A percentile compares a stretch with the other conserved stretches of the same genome.
Evolutionary conservation across 2,888 invertebrate genomes (phyloP).

Genomic region (Autographa pulchrina): DNA sequence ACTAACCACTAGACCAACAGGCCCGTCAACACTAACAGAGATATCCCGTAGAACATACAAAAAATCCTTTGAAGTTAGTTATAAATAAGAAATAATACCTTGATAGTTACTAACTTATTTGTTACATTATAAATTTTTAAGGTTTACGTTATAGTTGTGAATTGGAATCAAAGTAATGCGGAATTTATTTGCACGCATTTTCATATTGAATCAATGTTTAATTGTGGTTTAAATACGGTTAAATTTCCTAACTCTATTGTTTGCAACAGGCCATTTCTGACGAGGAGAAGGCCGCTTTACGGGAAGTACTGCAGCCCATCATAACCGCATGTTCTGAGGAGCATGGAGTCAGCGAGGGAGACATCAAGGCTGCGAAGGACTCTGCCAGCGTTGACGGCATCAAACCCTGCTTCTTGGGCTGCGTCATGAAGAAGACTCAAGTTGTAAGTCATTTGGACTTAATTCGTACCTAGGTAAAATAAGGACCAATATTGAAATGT

Average conservation of each 20-base stretch:
- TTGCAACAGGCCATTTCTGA: conserved; percentile 48
- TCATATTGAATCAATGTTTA: too few species aligned
- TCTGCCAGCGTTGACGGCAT: conserved; percentile 33
- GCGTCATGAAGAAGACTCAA: conserved; percentile 40
- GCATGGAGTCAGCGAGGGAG: conserved; percentile 44
- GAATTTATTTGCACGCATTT: not conserved
- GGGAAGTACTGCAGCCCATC: conserved; percentile 36
- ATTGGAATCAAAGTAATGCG: too few species aligned
- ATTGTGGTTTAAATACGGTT: too few species aligned
- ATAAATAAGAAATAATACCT: too few species aligned
- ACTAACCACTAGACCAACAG: too few species aligned
- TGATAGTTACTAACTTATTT: too few species aligned
- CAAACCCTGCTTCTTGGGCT: conserved; percentile 57
- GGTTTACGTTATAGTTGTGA: too few species aligned
- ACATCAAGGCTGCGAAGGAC: conserved; percentile 53
- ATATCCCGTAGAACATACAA: too few species aligned
- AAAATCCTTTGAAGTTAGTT: too few species aligned
- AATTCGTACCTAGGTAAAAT: not conserved
- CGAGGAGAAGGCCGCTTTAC: conserved; percentile 48
- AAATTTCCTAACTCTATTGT: not conserved
- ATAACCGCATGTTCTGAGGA: conserved; percentile 55
- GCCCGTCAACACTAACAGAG: too few species aligned
- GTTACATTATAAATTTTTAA: too few species aligned
- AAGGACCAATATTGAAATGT: too few species aligned
- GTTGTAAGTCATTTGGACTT: conserved; percentile 31